Conservation (phyloP, 35 echinoderm and acorn worm species). For the Nesometra sesokonis region DNA sequence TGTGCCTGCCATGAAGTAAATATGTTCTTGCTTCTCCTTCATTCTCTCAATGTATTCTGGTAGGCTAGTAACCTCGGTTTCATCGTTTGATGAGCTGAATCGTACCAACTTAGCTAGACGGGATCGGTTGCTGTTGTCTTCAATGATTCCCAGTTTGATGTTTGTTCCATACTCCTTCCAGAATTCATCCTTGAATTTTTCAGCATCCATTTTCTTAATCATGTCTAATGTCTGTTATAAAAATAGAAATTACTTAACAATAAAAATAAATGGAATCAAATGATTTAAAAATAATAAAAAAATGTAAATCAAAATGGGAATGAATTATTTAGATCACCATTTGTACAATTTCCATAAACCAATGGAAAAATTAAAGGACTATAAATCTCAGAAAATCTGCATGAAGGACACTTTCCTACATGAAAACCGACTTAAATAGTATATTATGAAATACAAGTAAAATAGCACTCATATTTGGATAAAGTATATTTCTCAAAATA, state of each 20-base stretch:
- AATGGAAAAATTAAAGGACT: too few relatives aligned
- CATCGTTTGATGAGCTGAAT: constrained; percentile 92
- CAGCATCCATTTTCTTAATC: constrained; percentile 92
- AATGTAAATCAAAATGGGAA: too few relatives aligned
- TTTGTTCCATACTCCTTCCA: constrained; percentile 93
- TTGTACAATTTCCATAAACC: too few relatives aligned
- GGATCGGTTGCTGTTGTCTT: constrained; percentile 95
- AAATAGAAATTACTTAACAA: neutral
- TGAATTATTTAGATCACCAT: too few relatives aligned
- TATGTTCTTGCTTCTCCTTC: constrained; percentile 98
- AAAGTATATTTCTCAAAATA: too few relatives aligned
- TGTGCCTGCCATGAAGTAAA: constrained; percentile 92
- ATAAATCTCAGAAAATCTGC: too few relatives aligned
- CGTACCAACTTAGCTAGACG: constrained; percentile 90
- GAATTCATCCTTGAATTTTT: constrained; percentile 93
- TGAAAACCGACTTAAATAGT: too few relatives aligned
- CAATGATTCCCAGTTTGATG: constrained; percentile 97
- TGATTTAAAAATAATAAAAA: too few relatives aligned
- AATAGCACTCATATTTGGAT: too few relatives aligned
- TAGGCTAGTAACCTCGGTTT: constrained; percentile 64
- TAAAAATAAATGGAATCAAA: too few relatives aligned
- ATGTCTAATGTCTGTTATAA: constrained; percentile 76
- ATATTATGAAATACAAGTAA: too few relatives aligned
- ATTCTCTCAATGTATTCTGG: constrained; percentile 87
- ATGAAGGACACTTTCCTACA: too few relatives aligned